These are phyloP conservation scores for Anguilla marmorata DNA, from an alignment of 2,797 vertebrate species.

Conservation along the genomic window DNA sequence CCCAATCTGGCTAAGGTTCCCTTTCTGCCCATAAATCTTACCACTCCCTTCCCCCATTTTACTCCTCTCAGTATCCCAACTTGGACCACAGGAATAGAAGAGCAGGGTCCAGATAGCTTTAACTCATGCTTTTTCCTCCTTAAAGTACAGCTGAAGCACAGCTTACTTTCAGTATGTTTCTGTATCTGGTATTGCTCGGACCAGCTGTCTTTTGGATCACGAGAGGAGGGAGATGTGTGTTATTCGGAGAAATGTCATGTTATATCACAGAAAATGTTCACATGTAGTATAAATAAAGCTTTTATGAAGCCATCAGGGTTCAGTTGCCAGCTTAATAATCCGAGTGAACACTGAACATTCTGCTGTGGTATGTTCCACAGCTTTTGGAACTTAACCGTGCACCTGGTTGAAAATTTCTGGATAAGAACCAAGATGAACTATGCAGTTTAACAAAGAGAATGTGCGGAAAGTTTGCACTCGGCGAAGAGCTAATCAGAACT, in stretches of 20 bases:
- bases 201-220: not conserved
- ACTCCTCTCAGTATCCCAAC: slow-evolving; percentile 1
- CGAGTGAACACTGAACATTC: not conserved
- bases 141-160: not conserved
- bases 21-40: slow-evolving; percentile 30
- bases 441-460: not conserved
- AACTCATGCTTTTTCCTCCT: not conserved
- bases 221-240: not conserved
- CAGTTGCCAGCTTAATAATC: not conserved
- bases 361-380: not conserved
- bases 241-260: not conserved
- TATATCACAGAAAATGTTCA: slow-evolving; percentile 10
- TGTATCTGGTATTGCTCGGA: not conserved
- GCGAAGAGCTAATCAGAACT: not conserved
- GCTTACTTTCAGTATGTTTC: not conserved
- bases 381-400: not conserved
- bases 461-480: not conserved
- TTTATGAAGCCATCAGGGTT: not conserved
- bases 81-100: slow-evolving; percentile 15
- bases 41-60: not conserved
- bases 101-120: not conserved
- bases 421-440: not conserved
- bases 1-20: not conserved
- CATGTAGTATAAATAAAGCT: not conserved
- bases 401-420: slow-evolving; percentile 11